phyloP scores from a whole-genome alignment of 2,888 invertebrate genomes.

The Epistrophe eligans region DNA sequence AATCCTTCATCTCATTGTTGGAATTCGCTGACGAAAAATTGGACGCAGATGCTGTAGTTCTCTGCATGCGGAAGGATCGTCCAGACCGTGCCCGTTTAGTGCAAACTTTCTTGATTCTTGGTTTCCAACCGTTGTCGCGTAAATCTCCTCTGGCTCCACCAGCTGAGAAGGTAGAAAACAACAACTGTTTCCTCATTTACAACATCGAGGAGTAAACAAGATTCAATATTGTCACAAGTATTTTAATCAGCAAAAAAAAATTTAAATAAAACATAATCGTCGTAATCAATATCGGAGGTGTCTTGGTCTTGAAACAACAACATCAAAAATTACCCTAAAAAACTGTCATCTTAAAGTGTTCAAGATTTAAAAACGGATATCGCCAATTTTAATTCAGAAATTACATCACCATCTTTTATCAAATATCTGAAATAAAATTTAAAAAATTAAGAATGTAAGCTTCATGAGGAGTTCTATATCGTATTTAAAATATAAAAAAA shows the following conservation, averaged over 20 bases:
- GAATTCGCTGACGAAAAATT: conserved; percentile 98
- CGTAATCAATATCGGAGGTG: conserved; percentile 59
- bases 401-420: conserved; percentile 43
- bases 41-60: conserved; percentile 90
- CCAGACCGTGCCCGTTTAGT: conserved; percentile 93
- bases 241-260: conserved; percentile 36
- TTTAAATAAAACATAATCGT: conserved; percentile 4
- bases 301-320: conserved; percentile 60
- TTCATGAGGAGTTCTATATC: conserved; percentile 81
- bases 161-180: conserved; percentile 86
- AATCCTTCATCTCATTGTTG: conserved; percentile 95
- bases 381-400: conserved; percentile 50
- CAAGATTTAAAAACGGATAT: conserved; percentile 63
- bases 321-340: conserved; percentile 10
- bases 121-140: conserved; percentile 94
- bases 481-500: conserved; percentile 79
- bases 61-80: conserved; percentile 92
- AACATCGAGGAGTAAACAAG: conserved; percentile 83
- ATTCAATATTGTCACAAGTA: conserved; percentile 61
- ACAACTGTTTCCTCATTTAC: conserved; percentile 85
- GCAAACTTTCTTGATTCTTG: conserved; percentile 98
- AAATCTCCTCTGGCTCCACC: conserved; percentile 91
- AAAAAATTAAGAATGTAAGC: conserved; percentile 58
- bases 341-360: conserved; percentile 70
- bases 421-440: conserved; percentile 51